A percentile compares a stretch with the other conserved stretches of the same genome.
phyloP scores from a whole-genome alignment of 2,113 vertebrate species.

The Ivindomyrus marchei region DNA sequence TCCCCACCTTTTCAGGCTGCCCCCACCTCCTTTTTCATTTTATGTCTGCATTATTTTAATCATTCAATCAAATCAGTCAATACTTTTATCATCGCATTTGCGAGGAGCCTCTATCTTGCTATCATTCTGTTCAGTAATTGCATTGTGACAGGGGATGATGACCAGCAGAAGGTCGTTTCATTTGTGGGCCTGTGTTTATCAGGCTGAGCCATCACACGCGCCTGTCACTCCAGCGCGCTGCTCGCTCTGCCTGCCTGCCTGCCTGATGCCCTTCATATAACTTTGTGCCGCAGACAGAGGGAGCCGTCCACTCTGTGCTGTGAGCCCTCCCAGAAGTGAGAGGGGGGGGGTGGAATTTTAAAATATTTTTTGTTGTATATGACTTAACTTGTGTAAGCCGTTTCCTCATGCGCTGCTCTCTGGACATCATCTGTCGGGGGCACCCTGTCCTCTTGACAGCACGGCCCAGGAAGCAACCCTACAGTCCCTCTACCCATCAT shows the following conservation, averaged over 20 bases:
- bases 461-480: neutral
- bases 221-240: slow-evolving; percentile 99
- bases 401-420: neutral
- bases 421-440: neutral
- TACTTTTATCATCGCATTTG: slow-evolving; percentile 99
- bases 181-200: slow-evolving; percentile 99
- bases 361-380: neutral
- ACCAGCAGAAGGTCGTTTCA: slow-evolving; percentile 98
- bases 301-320: neutral
- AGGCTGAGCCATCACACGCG: slow-evolving; percentile 96
- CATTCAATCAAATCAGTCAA: slow-evolving; percentile 99
- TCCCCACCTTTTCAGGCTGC: slow-evolving; percentile 59
- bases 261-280: slow-evolving; percentile 99
- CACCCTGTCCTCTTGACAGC: neutral
- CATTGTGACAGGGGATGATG: slow-evolving; percentile 99
- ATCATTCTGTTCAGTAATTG: slow-evolving; percentile 99
- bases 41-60: slow-evolving; percentile 99
- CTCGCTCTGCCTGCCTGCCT: slow-evolving; percentile 95
- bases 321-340: neutral
- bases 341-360: neutral
- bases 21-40: slow-evolving; percentile 92
- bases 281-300: slow-evolving; percentile 75
- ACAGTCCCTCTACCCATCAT: neutral
- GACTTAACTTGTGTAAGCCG: neutral
- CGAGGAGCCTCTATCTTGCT: slow-evolving; percentile 99